Percentiles rank a stretch among this genome's conserved stretches.
Evolutionary conservation across 2,113 vertebrate species (phyloP).

Genomic region (Paradisaea rubra): DNA sequence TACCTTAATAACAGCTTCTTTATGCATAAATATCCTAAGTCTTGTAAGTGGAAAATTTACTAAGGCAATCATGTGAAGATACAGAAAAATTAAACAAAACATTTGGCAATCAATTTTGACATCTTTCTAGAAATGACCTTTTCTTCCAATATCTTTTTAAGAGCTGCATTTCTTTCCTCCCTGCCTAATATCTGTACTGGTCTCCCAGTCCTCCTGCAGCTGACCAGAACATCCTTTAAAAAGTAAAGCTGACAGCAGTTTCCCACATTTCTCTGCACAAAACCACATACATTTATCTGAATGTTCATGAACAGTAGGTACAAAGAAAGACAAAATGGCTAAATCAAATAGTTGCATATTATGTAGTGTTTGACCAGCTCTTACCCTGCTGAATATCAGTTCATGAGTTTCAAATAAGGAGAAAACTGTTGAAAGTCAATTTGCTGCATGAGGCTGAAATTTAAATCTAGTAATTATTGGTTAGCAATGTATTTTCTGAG

Average conservation of each 20-base stretch:
- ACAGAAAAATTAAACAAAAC: not conserved
- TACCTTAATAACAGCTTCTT: not conserved
- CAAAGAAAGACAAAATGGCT: constrained; percentile 5
- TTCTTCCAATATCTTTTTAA: not conserved
- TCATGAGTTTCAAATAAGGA: constrained; percentile 19
- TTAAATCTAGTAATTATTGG: not conserved
- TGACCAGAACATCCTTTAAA: not conserved
- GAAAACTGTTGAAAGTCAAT: not conserved
- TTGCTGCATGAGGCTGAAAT: constrained; percentile 1
- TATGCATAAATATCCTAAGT: not conserved
- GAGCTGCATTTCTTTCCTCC: not conserved
- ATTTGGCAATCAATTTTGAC: not conserved
- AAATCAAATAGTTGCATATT: not conserved
- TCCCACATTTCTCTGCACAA: not conserved
- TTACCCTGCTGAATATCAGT: constrained; percentile 34
- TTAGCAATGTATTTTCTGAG: constrained; percentile 2
- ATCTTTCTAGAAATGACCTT: not conserved
- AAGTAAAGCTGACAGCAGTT: constrained; percentile 26
- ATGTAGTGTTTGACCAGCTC: constrained; percentile 52
- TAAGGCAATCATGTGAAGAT: not conserved
- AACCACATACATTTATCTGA: constrained; percentile 43
- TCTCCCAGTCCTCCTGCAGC: constrained; percentile 1
- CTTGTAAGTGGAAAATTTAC: not conserved
- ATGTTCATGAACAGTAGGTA: constrained; percentile 56
- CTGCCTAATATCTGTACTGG: not conserved